phyloP scores from a whole-genome alignment of 2,888 invertebrate genomes.

The Brassicogethes aeneus region DNA sequence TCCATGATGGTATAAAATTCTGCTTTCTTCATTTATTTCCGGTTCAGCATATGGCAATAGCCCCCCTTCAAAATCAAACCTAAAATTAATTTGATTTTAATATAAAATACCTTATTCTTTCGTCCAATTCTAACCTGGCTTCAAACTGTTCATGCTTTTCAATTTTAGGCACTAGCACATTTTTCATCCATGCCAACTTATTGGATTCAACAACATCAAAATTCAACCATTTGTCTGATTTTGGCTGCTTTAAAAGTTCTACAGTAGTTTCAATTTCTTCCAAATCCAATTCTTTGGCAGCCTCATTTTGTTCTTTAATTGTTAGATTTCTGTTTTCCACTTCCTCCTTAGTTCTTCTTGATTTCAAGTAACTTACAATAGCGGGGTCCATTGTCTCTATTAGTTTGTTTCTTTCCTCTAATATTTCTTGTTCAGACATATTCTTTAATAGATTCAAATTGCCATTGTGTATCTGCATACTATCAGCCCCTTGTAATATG shows the following conservation, averaged over 20 bases:
- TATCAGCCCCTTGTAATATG: conserved; percentile 41
- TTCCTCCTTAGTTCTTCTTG: conserved; percentile 38
- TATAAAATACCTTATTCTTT: too few relatives aligned
- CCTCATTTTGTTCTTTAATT: conserved; percentile 37
- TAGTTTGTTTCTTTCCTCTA: conserved; percentile 62
- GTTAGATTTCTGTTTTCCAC: conserved; percentile 21
- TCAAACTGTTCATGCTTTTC: conserved; percentile 56
- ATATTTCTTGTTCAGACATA: conserved; percentile 68
- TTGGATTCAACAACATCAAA: conserved; percentile 81
- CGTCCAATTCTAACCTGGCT: conserved; percentile 49
- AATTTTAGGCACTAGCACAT: conserved; percentile 48
- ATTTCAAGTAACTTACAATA: conserved; percentile 55
- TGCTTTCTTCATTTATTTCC: conserved; percentile 50
- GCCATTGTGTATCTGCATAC: conserved; percentile 59
- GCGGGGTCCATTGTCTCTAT: conserved; percentile 56
- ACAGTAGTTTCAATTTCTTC: conserved; percentile 43
- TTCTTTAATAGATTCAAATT: conserved; percentile 57
- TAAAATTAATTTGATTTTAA: conserved; percentile 24
- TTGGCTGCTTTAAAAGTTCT: conserved; percentile 50
- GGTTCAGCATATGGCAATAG: conserved; percentile 62
- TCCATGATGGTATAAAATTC: conserved; percentile 83
- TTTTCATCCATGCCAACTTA: conserved; percentile 83
- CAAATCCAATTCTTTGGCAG: conserved; percentile 25
- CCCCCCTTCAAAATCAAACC: conserved; percentile 76
- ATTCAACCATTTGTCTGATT: conserved; percentile 67